Conservation (phyloP, 2,888 invertebrate genomes). For the Drosophila yooni region DNA sequence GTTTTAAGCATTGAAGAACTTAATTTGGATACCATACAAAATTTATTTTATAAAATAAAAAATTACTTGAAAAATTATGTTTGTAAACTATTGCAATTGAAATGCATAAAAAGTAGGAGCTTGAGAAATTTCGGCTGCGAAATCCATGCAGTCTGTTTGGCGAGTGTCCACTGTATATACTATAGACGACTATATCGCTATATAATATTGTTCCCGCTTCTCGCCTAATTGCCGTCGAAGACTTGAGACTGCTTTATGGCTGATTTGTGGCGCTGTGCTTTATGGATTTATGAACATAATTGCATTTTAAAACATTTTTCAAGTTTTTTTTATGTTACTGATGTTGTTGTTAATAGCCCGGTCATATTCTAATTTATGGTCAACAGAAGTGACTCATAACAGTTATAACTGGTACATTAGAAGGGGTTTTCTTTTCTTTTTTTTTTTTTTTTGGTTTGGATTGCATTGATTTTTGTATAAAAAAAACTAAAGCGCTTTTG, state of each 20-base stretch:
- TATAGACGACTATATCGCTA: constrained; percentile 9
- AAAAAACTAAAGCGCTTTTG: constrained; percentile 18
- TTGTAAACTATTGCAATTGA: too few species aligned
- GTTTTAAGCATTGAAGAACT: neutral
- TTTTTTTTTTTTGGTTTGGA: neutral
- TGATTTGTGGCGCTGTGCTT: constrained; percentile 60
- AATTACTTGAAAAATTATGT: neutral
- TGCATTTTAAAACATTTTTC: constrained; percentile 64
- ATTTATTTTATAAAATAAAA: neutral
- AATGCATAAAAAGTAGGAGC: neutral
- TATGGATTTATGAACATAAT: constrained; percentile 78
- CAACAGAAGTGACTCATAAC: constrained; percentile 44
- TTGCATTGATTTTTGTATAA: constrained; percentile 16
- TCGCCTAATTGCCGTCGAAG: constrained; percentile 59
- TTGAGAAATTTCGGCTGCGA: neutral
- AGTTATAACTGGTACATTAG: constrained; percentile 20
- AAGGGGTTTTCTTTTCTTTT: constrained; percentile 24
- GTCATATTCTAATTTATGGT: constrained; percentile 69
- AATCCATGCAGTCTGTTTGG: neutral
- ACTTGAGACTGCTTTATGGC: constrained; percentile 61
- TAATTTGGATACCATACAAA: neutral
- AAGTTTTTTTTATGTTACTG: constrained; percentile 46
- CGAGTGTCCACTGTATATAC: neutral
- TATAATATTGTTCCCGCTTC: constrained; percentile 23
- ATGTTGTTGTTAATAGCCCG: constrained; percentile 47